phyloP scores from a whole-genome alignment of 2,113 vertebrate species.

The Etheostoma spectabile region DNA sequence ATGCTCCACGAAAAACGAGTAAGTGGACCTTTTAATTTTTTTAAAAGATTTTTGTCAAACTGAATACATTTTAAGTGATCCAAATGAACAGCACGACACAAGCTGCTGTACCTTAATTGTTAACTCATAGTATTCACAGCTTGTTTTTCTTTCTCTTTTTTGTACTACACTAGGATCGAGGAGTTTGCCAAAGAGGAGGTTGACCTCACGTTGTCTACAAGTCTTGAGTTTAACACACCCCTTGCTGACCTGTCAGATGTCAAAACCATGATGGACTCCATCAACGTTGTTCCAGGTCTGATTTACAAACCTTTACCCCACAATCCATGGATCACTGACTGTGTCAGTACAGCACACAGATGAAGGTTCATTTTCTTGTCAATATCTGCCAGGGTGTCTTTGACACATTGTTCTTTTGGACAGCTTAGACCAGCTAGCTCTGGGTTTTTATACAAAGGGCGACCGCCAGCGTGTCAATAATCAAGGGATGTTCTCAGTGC shows the following conservation, averaged over 20 bases:
- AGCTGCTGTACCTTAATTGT: background rate
- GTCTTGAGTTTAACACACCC: conserved; percentile 86
- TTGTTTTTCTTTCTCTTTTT: background rate
- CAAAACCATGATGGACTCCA: conserved; percentile 92
- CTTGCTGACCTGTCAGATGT: conserved; percentile 89
- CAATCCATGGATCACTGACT: background rate
- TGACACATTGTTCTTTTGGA: background rate
- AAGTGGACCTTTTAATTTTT: background rate
- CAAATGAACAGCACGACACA: background rate
- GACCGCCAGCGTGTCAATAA: background rate
- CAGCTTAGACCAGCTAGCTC: background rate
- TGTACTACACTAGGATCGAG: conserved; percentile 83
- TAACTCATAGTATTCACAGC: background rate
- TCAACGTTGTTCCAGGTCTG: conserved; percentile 90
- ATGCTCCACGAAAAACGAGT: background rate
- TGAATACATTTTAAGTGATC: background rate
- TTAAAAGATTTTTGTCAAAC: background rate
- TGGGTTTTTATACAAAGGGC: background rate
- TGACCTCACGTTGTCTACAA: conserved; percentile 84
- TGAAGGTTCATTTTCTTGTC: background rate
- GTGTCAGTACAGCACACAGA: background rate
- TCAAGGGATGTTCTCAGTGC: background rate
- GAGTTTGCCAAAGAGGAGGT: conserved; percentile 87
- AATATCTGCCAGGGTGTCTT: background rate
- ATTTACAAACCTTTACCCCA: background rate